These are phyloP conservation scores for Phyllotis vaccarum DNA, from an alignment of 2,797 vertebrate genomes.

Conservation along the genomic window DNA sequence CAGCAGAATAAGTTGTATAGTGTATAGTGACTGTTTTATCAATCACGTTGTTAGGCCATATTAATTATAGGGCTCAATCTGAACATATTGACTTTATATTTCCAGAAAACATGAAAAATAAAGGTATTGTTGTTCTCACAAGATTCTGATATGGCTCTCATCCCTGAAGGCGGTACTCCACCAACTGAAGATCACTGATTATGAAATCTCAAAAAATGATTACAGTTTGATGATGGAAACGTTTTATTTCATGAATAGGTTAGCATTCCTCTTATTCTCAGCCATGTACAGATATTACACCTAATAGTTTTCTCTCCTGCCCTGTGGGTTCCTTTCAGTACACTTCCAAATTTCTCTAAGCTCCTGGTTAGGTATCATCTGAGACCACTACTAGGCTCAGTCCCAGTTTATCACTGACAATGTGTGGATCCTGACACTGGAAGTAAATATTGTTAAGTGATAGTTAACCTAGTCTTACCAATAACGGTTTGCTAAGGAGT, in stretches of 20 bases:
- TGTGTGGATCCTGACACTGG: neutral
- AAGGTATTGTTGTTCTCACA: slow-evolving; percentile 3
- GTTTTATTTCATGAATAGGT: slow-evolving; percentile 71
- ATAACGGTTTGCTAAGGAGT: slow-evolving; percentile 61
- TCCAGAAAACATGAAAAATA: neutral
- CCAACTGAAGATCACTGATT: slow-evolving; percentile 27
- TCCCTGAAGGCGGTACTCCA: slow-evolving; percentile 36
- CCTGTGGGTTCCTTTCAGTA: slow-evolving; percentile 29
- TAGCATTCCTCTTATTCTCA: slow-evolving; percentile 29
- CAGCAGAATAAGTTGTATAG: slow-evolving; percentile 40
- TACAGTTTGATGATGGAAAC: slow-evolving; percentile 40
- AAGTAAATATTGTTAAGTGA: neutral
- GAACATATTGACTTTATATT: slow-evolving; percentile 49
- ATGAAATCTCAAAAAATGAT: slow-evolving; percentile 43
- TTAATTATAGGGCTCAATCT: slow-evolving; percentile 40
- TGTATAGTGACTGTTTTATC: slow-evolving; percentile 15
- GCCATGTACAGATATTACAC: slow-evolving; percentile 42
- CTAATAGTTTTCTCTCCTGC: neutral
- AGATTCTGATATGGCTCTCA: slow-evolving; percentile 1
- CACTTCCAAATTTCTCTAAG: slow-evolving; percentile 45
- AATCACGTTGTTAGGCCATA: slow-evolving; percentile 47
- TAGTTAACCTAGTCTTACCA: neutral
- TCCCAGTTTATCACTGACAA: slow-evolving; percentile 43
- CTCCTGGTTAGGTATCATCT: neutral
- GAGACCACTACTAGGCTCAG: slow-evolving; percentile 22